phyloP scores from a whole-genome alignment of 2,888 invertebrate genomes.

The Calameuta idolon region DNA sequence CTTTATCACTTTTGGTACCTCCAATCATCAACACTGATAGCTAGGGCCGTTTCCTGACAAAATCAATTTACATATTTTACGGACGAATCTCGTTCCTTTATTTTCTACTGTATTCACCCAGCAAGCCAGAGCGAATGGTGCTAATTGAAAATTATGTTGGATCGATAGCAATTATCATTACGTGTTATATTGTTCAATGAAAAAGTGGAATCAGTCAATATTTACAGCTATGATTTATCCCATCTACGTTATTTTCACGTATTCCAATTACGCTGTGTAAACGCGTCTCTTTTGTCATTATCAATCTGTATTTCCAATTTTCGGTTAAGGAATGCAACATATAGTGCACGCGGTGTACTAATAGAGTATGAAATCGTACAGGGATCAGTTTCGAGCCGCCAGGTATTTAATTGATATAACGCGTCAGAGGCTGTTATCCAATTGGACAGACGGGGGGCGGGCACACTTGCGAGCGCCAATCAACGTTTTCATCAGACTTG shows the following conservation, averaged over 20 bases:
- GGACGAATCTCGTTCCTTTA: background rate
- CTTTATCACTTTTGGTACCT: too few relatives aligned
- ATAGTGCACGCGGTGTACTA: background rate
- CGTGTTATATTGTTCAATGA: background rate
- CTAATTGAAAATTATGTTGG: background rate
- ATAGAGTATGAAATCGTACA: background rate
- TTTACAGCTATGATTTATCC: background rate
- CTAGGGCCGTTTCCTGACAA: background rate
- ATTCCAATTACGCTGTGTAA: background rate
- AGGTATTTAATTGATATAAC: slow-evolving; percentile 15
- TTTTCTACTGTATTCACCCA: background rate
- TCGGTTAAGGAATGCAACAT: background rate
- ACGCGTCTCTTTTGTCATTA: background rate
- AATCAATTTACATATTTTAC: background rate
- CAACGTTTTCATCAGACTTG: slow-evolving; percentile 23
- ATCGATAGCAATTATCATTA: background rate
- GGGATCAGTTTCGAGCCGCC: slow-evolving; percentile 11
- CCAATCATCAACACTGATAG: background rate
- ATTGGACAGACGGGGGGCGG: slow-evolving; percentile 2
- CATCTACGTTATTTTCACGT: background rate
- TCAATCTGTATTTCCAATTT: background rate
- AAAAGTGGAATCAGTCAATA: background rate
- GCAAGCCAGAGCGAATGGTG: background rate
- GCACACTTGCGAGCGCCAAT: slow-evolving; percentile 16
- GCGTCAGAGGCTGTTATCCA: slow-evolving; percentile 9